Conservation (phyloP, 2,888 invertebrate genomes). For the Diarsia mendica region DNA sequence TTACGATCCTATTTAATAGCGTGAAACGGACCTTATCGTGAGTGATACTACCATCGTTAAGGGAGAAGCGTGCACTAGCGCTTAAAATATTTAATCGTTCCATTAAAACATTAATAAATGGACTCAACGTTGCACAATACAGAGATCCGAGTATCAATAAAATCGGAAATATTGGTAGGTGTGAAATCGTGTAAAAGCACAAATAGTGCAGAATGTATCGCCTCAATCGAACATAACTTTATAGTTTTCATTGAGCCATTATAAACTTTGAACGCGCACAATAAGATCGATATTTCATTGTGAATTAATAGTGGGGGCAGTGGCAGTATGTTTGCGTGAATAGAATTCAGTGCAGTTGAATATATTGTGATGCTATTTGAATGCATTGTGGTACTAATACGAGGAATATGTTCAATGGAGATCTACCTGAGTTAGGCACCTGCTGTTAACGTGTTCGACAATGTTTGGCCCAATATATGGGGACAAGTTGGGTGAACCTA, state of each 20-base stretch:
- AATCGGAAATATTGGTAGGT: slow-evolving; percentile 70
- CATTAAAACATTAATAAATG: slow-evolving; percentile 62
- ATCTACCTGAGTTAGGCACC: slow-evolving; percentile 86
- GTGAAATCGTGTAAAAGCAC: slow-evolving; percentile 76
- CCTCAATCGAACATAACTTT: slow-evolving; percentile 60
- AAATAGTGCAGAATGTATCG: slow-evolving; percentile 68
- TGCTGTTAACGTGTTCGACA: slow-evolving; percentile 73
- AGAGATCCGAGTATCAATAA: slow-evolving; percentile 52
- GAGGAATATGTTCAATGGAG: slow-evolving; percentile 78
- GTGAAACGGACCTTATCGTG: slow-evolving; percentile 73
- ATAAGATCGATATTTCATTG: slow-evolving; percentile 58
- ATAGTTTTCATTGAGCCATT: slow-evolving; percentile 62
- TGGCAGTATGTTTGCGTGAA: slow-evolving; percentile 58
- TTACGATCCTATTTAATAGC: slow-evolving; percentile 75
- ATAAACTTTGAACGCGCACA: slow-evolving; percentile 57
- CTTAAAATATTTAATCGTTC: slow-evolving; percentile 57
- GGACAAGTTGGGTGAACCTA: slow-evolving; percentile 76
- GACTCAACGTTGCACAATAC: slow-evolving; percentile 56
- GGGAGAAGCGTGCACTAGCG: slow-evolving; percentile 55
- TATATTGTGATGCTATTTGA: slow-evolving; percentile 72
- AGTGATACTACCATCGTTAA: slow-evolving; percentile 59
- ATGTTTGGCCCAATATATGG: slow-evolving; percentile 56
- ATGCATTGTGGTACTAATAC: slow-evolving; percentile 79
- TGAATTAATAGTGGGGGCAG: slow-evolving; percentile 29
- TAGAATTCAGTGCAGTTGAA: slow-evolving; percentile 74